Percentiles rank a stretch among this genome's conserved stretches.
These are phyloP conservation scores for Norana najaformis DNA, from an alignment of 2,888 invertebrate genomes.

Conservation along the genomic window DNA sequence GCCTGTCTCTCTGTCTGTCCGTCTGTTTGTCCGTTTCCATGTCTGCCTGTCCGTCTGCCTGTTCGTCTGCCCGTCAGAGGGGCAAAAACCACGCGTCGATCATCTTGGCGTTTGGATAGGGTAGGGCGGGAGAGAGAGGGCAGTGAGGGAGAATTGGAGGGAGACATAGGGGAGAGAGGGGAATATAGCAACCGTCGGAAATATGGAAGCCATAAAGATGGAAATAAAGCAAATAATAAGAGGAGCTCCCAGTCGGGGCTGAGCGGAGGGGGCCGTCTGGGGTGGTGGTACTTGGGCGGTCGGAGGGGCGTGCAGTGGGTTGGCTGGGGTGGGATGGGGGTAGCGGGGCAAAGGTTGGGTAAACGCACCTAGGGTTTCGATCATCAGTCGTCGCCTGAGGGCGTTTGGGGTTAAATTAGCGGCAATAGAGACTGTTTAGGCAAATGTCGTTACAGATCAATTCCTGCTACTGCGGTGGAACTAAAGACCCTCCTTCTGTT, in stretches of 20 bases:
- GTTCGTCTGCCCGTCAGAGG: background rate
- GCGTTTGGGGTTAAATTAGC: constrained; percentile 9
- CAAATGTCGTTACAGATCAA: background rate
- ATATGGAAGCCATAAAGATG: constrained; percentile 9
- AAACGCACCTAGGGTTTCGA: constrained; percentile 10
- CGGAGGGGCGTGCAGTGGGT: background rate
- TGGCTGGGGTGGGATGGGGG: background rate
- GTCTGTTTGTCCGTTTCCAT: background rate
- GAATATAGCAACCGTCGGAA: background rate
- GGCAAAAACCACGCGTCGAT: background rate
- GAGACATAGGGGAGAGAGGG: background rate
- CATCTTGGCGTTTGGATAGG: background rate
- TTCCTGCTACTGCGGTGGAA: background rate
- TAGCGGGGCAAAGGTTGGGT: background rate
- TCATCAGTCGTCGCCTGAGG: background rate
- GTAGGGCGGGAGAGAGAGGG: background rate
- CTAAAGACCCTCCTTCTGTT: background rate
- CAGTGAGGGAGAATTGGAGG: background rate
- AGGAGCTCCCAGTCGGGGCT: background rate
- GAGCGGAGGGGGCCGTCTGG: background rate
- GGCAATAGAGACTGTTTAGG: background rate
- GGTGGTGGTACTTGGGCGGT: background rate
- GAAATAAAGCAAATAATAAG: background rate
- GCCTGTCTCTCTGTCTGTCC: background rate
- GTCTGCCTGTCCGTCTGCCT: background rate